phyloP scores from a whole-genome alignment of 2,888 invertebrate genomes.

The Oegoconia quadripuncta region DNA sequence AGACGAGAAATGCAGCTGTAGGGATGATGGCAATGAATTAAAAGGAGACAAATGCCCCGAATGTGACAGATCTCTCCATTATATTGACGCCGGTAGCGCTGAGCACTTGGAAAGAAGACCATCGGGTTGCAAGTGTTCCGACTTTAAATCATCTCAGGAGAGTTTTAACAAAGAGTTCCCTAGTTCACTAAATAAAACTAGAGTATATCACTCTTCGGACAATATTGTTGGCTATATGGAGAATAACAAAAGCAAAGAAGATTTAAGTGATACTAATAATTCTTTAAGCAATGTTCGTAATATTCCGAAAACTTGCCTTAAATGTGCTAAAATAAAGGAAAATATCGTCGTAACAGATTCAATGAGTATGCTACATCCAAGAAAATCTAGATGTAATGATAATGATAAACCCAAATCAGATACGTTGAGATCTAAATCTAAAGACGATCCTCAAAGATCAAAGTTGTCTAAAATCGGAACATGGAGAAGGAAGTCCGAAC shows the following conservation, averaged over 20 bases:
- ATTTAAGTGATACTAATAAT: slow-evolving; percentile 52
- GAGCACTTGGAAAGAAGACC: slow-evolving; percentile 61
- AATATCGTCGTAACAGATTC: slow-evolving; percentile 65
- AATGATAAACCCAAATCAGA: slow-evolving; percentile 58
- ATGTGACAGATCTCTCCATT: slow-evolving; percentile 64
- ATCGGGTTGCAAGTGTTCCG: slow-evolving; percentile 58
- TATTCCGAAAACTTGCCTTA: slow-evolving; percentile 67
- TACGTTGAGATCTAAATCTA: slow-evolving; percentile 69
- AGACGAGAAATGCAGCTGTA: slow-evolving; percentile 52
- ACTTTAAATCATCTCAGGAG: slow-evolving; percentile 71
- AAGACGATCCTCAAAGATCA: slow-evolving; percentile 71
- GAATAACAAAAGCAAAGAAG: slow-evolving; percentile 54
- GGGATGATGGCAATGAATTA: slow-evolving; percentile 36
- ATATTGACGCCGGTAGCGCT: slow-evolving; percentile 62
- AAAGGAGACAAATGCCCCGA: slow-evolving; percentile 61
- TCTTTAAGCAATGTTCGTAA: slow-evolving; percentile 51
- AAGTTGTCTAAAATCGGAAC: slow-evolving; percentile 78
- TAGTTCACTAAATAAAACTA: slow-evolving; percentile 55
- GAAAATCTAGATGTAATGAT: slow-evolving; percentile 60
- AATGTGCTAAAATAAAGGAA: slow-evolving; percentile 73
- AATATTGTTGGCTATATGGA: slow-evolving; percentile 65
- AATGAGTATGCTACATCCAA: slow-evolving; percentile 39
- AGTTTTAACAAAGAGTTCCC: slow-evolving; percentile 63
- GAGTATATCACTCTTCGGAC: slow-evolving; percentile 70
- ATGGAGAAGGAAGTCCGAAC: slow-evolving; percentile 86